A percentile compares a stretch with the other conserved stretches of the same genome.
Conservation (phyloP, 2,113 vertebrate genomes). For the Gulo gulo region DNA sequence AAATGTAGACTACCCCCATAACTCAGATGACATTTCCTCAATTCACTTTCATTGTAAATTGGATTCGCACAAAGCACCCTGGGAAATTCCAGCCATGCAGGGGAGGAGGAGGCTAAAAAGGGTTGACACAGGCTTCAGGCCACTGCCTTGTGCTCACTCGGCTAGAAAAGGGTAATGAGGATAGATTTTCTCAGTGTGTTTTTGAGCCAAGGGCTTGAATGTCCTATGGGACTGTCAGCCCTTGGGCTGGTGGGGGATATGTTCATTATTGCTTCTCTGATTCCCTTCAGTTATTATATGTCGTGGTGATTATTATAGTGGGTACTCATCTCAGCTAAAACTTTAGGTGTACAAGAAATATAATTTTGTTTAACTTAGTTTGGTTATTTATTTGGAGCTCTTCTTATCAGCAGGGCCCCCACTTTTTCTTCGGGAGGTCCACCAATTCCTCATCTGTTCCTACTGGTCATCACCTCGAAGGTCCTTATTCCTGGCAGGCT, state of each 20-base stretch:
- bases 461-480: not conserved
- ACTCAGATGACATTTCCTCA: slow-evolving; percentile 14
- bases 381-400: not conserved
- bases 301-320: not conserved
- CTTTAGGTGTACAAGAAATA: not conserved
- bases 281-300: not conserved
- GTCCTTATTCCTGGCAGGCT: not conserved
- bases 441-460: not conserved
- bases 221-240: not conserved
- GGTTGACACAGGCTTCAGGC: not conserved
- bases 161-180: not conserved
- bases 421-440: not conserved
- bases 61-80: slow-evolving; percentile 3
- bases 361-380: not conserved
- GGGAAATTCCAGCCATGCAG: slow-evolving; percentile 5
- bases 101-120: not conserved
- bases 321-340: not conserved
- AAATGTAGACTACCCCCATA: not conserved
- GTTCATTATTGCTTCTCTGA: slow-evolving; percentile 18
- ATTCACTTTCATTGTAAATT: slow-evolving; percentile 14
- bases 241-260: not conserved
- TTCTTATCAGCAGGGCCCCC: not conserved
- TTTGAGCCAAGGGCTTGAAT: not conserved
- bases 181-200: slow-evolving; percentile 19
- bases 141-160: not conserved